Evolutionary conservation across 2,797 vertebrate species (phyloP), one percentile per base, ranked within the genome.

Genomic region (Uromys caudimaculatus): DNA sequence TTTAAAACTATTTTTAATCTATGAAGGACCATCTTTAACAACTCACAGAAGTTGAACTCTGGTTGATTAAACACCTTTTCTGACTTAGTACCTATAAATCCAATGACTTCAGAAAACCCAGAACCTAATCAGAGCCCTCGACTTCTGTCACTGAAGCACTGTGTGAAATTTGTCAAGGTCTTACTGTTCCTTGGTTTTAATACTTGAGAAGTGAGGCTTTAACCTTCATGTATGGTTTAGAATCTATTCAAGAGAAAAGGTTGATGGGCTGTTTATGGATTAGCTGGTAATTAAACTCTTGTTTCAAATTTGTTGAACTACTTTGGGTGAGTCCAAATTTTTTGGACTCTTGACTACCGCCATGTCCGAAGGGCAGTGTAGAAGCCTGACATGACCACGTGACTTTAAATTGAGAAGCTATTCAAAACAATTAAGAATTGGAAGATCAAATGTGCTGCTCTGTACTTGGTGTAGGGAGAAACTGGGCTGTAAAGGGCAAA

Each of bases 51-150:
- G n/a, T 82, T 73, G 62, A 12, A 64, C 41, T 54, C 12, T 47
- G 52, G 6, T 50, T 64, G 58, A 64, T 24, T 47, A 35, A 93
- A 94, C 93, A 35, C 11, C 52, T 91, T 93, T 89, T 81, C 27
- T 93, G 76, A 91, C 8, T 90, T n/a, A 90, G 38, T 93, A 64
- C 4, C 32, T n/a, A 64, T 0, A 27, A 58, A 87, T 50, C 75
- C 6, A 93, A 73, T 94, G 92, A 44, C 41, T 91, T 91, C 62
- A 93, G 54, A 89, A 93, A 89, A 79, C 64, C 47, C 75, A 92
- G 60, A 89, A 75, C 95, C 47, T 89, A 91, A 88, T 94, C 92
- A 95, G 8, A 90, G 12, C 11, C 90, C 9, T 32, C 76, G 54
- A 62, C n/a, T 88, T 88, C 85, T 38, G 24, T 93, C 73, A 85